Evolutionary conservation across 2,888 invertebrate genomes (phyloP), one percentile per base, ranked within the genome.

Genomic region (Cenopis cana): DNA sequence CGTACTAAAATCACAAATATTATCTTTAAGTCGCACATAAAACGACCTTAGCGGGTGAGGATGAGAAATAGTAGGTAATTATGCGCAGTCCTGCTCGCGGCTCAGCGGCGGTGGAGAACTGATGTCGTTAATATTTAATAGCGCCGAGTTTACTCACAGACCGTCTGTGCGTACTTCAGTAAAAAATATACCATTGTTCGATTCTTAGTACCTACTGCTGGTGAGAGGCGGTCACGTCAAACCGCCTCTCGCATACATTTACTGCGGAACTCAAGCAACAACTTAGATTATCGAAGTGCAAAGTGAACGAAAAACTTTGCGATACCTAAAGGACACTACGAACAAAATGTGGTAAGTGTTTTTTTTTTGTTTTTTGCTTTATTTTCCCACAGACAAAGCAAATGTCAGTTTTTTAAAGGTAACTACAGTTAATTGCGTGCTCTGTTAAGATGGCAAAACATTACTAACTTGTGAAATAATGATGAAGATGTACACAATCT

Each of bases 281-380:
- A 38, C 12, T 24, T n/a, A 29, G 9, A 17, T 33, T n/a, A 17
- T 29, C 17, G 29, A 24, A 20, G 11, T 20, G 60, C 65, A 20
- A 36, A 8, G 55, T 33, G 49, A 56, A 56, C 17, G 46, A 57
- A 50, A 14, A 20, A 38, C 46, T 54, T 17, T 11, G 12, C 11
- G n/a, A 49, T 29, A 52, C 38, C 3, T 29, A 57, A 36, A 55
- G 17, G 17, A 46, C 56, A 56, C 36, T 12, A 50, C 38, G 20
- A 38, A 17, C 36, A 71, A 24, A 20, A 74, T 74, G 74, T 74
- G 74, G 74, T 74, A 68, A 74, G 74, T 74, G 24, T 11, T 29
- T 14, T 54, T 57, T 62, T 55, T n/a, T n/a, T n/a, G n/a, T 49
- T 24, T n/a, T 4, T 10, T 18, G 1, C 12, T 18, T n/a, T n/a